Evolutionary conservation across 2,797 vertebrate species (phyloP).

Genomic region (Alfaro cultratus): DNA sequence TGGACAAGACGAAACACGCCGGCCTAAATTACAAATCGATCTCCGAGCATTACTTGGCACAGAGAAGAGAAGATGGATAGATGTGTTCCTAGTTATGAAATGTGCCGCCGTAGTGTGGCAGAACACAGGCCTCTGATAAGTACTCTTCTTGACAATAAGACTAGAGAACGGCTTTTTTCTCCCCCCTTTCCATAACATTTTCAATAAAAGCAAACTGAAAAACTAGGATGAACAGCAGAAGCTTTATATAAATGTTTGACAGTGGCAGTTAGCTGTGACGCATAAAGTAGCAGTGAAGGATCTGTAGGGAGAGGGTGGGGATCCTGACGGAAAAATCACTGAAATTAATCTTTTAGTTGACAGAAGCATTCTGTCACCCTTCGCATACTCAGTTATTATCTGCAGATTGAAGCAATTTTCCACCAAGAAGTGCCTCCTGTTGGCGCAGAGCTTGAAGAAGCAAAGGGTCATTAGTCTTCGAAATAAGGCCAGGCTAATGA

Average conservation of each 20-base stretch:
- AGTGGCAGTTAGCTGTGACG: neutral
- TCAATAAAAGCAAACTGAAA: neutral
- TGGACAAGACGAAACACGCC: neutral
- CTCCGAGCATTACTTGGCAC: neutral
- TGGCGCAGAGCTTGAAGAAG: constrained; percentile 34
- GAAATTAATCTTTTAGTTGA: constrained; percentile 10
- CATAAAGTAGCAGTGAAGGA: neutral
- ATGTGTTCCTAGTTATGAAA: neutral
- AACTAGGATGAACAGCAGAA: neutral
- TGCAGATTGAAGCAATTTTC: constrained; percentile 33
- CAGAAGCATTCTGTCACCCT: constrained; percentile 28
- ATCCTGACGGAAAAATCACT: neutral
- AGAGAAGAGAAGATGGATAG: neutral
- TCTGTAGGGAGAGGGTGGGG: neutral
- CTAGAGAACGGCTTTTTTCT: neutral
- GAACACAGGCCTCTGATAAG: neutral
- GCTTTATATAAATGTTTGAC: neutral
- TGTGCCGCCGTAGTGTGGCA: neutral
- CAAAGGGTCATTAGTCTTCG: constrained; percentile 29
- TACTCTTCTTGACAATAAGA: neutral
- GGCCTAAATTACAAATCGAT: neutral
- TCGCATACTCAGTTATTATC: constrained; percentile 30
- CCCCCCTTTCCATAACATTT: neutral
- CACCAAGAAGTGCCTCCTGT: constrained; percentile 27
- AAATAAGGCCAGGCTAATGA: constrained; percentile 58